Base-by-base conservation (phyloP, 2,797 vertebrate genomes). In the Tenualosa thibaudeaui region DNA sequence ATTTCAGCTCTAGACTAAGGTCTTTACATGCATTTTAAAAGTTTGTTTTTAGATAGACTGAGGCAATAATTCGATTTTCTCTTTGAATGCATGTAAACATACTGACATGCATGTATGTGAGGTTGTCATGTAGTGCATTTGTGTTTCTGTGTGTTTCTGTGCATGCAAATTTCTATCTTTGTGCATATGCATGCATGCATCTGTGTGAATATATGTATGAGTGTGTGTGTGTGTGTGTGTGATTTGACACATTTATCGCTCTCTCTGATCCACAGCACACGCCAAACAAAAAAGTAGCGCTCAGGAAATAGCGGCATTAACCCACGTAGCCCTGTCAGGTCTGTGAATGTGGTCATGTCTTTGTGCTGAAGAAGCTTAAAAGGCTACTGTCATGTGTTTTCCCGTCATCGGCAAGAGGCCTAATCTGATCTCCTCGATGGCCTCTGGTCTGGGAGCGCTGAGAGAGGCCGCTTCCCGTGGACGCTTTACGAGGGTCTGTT, bases 181-280 rank as follows among this genome's bases (percentile, higher is more conserved):
- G 50, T 51, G 50, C 8, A 7, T 9, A 9, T 51, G 50, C 10
- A 9, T 51, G 50, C 10, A 9, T 51, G 50, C 12, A 17, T 15
- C 13, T 37, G 50, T 51, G 43, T 71, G 71, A 40, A 43, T 75
- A 22, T 84, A 58, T 65, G 84, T 58, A 40, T 53, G 26, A 46
- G 65, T n/a, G n/a, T 87, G 40, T 85, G 53, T 85, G 68, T 60
- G 53, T 62, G 40, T 8, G 82, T 81, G 50, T 68, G 37, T 71
- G 31, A 19, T 50, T 31, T 65, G 49, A 56, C 62, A 85, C 26
- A 37, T 37, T 37, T 37, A 71, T 71, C 1, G 4, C 65, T 71
- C 13, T 37, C 8, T 40, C 65, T 40, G 31, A 71, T 68, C 65
- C 65, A 68, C 65, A 7, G 6, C 60, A 26, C 60, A 65, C 24